A percentile compares a stretch with the other conserved stretches of the same genome.
These are phyloP conservation scores for Pseudotriccus pelzelni DNA, from an alignment of 2,797 vertebrate genomes.

Conservation along the genomic window DNA sequence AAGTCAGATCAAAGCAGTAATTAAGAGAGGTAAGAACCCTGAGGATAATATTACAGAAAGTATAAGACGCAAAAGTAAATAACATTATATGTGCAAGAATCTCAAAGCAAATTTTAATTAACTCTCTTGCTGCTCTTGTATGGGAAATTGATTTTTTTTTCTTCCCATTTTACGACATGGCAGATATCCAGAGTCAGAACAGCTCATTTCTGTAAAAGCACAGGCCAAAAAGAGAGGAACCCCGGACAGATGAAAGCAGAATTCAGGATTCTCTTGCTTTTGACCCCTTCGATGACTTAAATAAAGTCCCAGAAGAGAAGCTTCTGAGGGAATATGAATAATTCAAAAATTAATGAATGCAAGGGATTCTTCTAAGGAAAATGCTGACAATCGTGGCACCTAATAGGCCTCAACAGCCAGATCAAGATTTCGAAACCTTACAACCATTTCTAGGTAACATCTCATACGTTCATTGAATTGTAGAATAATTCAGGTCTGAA, in stretches of 20 bases:
- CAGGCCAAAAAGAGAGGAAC: neutral
- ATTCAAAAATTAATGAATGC: conserved; percentile 38
- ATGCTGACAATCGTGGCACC: neutral
- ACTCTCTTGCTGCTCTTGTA: neutral
- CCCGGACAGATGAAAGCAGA: neutral
- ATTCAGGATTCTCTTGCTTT: neutral
- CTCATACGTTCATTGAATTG: neutral
- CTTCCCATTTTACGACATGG: neutral
- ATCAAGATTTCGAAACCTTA: neutral
- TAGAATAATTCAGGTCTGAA: neutral
- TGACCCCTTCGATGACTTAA: neutral
- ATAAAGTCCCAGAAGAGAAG: neutral
- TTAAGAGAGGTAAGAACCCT: conserved; percentile 15
- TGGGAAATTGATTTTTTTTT: conserved; percentile 1
- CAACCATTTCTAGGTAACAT: neutral
- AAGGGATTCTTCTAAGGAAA: conserved; percentile 19
- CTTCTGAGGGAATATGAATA: conserved; percentile 21
- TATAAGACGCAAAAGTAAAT: conserved; percentile 21
- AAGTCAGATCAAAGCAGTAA: conserved; percentile 44
- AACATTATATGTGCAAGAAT: conserved; percentile 2
- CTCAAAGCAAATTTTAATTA: conserved; percentile 42
- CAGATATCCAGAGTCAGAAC: conserved; percentile 7
- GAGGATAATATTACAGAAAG: conserved; percentile 35
- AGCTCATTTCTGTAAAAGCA: conserved; percentile 31
- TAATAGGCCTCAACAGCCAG: neutral